phyloP scores from a whole-genome alignment of 2,113 vertebrate species.

The Myanophis thanlyinensis region DNA sequence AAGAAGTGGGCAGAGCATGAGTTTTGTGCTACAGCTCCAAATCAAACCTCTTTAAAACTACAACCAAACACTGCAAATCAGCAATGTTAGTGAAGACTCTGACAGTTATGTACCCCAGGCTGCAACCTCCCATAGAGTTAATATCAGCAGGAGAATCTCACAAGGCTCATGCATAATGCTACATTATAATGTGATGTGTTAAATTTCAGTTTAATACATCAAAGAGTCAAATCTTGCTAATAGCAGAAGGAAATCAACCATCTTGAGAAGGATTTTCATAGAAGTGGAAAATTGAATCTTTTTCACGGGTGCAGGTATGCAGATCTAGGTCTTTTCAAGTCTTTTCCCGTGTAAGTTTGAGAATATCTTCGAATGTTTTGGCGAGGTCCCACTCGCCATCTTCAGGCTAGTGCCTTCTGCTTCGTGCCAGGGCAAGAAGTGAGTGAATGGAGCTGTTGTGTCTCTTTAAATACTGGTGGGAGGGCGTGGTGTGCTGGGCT shows the following conservation, averaged over 20 bases:
- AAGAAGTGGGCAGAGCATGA: neutral
- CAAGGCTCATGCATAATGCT: neutral
- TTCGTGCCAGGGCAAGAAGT: no score
- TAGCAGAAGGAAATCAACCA: neutral
- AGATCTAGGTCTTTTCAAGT: no score
- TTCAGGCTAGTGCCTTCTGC: no score
- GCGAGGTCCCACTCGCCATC: no score
- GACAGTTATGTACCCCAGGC: neutral
- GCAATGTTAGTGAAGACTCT: neutral
- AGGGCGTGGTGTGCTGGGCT: no score
- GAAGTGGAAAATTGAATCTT: neutral
- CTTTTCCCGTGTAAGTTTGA: no score
- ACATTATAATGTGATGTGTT: neutral
- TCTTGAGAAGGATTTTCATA: neutral
- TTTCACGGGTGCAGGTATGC: no score
- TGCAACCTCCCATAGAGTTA: neutral
- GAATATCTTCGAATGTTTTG: no score
- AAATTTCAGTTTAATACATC: neutral
- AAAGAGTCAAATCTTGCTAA: neutral
- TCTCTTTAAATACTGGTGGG: no score
- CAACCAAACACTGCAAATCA: neutral
- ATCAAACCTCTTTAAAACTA: neutral
- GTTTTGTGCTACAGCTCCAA: neutral
- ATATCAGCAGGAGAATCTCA: neutral
- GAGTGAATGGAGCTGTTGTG: no score